Percentiles rank a stretch among this genome's conserved stretches.
Evolutionary conservation across 2,113 vertebrate species (phyloP).

Genomic region (Xiphophorus hellerii): DNA sequence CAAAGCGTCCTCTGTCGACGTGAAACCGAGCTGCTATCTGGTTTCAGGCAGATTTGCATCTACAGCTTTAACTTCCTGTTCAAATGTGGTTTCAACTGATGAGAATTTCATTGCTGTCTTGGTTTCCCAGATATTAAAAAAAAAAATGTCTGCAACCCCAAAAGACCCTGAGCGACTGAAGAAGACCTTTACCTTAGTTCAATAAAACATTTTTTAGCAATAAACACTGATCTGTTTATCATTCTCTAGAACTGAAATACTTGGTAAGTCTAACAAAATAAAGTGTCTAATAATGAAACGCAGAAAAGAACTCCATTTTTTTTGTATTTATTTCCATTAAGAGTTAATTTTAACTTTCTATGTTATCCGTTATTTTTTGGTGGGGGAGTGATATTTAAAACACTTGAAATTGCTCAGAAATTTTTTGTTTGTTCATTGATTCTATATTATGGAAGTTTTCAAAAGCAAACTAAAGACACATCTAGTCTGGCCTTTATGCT

Average conservation of each 20-base stretch:
- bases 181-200: not conserved
- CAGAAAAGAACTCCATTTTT: no score
- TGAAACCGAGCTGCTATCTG: slow-evolving; percentile 11
- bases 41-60: not conserved
- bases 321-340: no score
- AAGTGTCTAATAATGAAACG: no score
- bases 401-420: no score
- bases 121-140: not conserved
- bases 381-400: no score
- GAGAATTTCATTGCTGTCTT: not conserved
- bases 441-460: not conserved
- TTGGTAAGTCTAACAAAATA: no score
- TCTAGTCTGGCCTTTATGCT: not conserved
- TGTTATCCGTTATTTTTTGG: no score
- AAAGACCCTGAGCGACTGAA: not conserved
- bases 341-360: no score
- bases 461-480: not conserved
- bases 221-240: not conserved
- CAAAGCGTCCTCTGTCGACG: slow-evolving; percentile 9
- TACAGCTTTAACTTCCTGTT: not conserved
- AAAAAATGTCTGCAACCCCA: not conserved
- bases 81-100: not conserved
- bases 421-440: not conserved
- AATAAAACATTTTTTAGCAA: not conserved
- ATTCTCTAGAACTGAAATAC: not conserved